phyloP scores from a whole-genome alignment of 2,888 invertebrate genomes.

The Lapara coniferarum region DNA sequence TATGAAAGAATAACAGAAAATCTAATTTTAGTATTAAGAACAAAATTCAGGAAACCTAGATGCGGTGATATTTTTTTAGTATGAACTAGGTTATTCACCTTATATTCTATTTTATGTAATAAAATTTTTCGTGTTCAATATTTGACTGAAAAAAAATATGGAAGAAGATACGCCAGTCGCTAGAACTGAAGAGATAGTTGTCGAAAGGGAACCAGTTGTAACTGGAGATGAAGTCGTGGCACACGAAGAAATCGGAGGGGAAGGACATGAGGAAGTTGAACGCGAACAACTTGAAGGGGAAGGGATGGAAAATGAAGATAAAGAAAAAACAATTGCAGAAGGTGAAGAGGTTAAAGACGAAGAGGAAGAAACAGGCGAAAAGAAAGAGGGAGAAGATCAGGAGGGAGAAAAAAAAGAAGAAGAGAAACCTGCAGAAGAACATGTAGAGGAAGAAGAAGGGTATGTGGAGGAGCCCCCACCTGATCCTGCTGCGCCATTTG shows the following conservation, averaged over 20 bases:
- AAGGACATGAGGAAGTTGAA: slow-evolving; percentile 38
- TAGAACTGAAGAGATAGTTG: slow-evolving; percentile 8
- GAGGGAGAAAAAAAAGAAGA: slow-evolving; percentile 41
- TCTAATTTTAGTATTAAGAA: slow-evolving; percentile 59
- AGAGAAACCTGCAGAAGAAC: slow-evolving; percentile 43
- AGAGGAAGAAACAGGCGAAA: slow-evolving; percentile 43
- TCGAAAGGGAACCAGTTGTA: slow-evolving; percentile 33
- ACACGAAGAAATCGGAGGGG: slow-evolving; percentile 39
- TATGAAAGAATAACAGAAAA: slow-evolving; percentile 72
- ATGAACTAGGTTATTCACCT: slow-evolving; percentile 44
- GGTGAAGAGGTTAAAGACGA: slow-evolving; percentile 45
- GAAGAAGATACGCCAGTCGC: slow-evolving; percentile 31
- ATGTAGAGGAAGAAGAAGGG: slow-evolving; percentile 59
- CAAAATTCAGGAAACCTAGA: slow-evolving; percentile 60
- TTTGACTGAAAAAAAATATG: slow-evolving; percentile 35
- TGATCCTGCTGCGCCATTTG: slow-evolving; percentile 71
- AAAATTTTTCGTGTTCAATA: slow-evolving; percentile 39
- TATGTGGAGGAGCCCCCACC: slow-evolving; percentile 66
- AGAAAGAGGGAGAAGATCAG: slow-evolving; percentile 32
- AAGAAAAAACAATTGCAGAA: slow-evolving; percentile 44
- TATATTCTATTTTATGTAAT: slow-evolving; percentile 26
- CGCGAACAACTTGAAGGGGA: slow-evolving; percentile 44
- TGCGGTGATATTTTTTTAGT: slow-evolving; percentile 64
- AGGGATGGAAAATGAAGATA: slow-evolving; percentile 43
- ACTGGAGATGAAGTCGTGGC: slow-evolving; percentile 37